Percentiles rank a stretch among this genome's conserved stretches.
These are phyloP conservation scores for Thymallus thymallus DNA, from an alignment of 2,113 vertebrate genomes.

Conservation along the genomic window DNA sequence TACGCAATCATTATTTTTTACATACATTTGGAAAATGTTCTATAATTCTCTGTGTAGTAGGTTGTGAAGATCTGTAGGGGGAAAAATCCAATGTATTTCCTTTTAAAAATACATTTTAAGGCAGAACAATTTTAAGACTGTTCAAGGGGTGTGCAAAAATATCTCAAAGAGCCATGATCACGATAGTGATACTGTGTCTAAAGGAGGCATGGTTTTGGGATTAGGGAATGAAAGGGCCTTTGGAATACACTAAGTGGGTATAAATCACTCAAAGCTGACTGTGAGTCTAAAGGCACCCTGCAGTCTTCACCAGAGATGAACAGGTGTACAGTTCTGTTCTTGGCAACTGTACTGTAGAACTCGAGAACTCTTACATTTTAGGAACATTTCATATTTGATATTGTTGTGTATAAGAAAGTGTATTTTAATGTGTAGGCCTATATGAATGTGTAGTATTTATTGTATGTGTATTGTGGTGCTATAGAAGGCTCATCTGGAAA, in stretches of 20 bases:
- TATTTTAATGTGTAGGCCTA: too few species aligned
- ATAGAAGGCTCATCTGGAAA: too few species aligned
- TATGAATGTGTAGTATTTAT: too few species aligned
- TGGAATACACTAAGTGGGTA: slow-evolving; percentile 54
- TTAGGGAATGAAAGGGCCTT: slow-evolving; percentile 53
- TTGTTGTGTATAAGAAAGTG: too few species aligned
- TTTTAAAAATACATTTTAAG: too few species aligned
- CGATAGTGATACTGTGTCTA: slow-evolving; percentile 53
- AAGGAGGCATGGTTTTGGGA: slow-evolving; percentile 37
- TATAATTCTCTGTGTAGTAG: too few species aligned
- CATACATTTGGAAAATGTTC: too few species aligned
- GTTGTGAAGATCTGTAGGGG: too few species aligned
- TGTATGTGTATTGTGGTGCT: too few species aligned
- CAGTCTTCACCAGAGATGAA: slow-evolving; percentile 41
- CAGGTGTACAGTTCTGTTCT: slow-evolving; percentile 11
- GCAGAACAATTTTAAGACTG: too few species aligned
- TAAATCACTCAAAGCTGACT: slow-evolving; percentile 51
- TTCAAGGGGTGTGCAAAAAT: slow-evolving; percentile 36
- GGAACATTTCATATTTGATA: neutral
- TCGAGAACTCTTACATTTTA: neutral
- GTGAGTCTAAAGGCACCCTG: neutral
- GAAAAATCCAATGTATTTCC: too few species aligned
- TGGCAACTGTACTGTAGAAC: neutral
- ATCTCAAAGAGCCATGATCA: slow-evolving; percentile 23
- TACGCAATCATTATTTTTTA: too few species aligned